These are phyloP conservation scores for silkworm (Bombyx mori) DNA, from an alignment of 1,140 invertebrate genomes.

Conservation along the genomic window DNA sequence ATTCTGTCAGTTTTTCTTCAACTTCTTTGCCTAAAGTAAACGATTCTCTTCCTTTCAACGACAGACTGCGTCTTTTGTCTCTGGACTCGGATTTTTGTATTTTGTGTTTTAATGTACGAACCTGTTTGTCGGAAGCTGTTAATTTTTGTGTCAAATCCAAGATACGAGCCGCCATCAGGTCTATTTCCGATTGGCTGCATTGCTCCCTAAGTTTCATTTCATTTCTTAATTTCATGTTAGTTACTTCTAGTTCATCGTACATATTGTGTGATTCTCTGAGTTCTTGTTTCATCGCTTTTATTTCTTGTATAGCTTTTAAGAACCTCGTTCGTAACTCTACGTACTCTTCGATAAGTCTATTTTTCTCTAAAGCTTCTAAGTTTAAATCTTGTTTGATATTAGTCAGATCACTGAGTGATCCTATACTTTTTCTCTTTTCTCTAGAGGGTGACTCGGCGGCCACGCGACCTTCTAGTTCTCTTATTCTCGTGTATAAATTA, in stretches of 20 bases:
- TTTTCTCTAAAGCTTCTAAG: slow-evolving; percentile 81
- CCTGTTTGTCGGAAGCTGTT: slow-evolving; percentile 85
- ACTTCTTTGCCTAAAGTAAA: slow-evolving; percentile 85
- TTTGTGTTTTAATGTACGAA: slow-evolving; percentile 84
- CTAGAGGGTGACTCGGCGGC: slow-evolving; percentile 64
- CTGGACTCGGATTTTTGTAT: slow-evolving; percentile 82
- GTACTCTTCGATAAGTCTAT: slow-evolving; percentile 85
- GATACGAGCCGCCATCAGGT: slow-evolving; percentile 86
- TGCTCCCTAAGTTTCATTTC: slow-evolving; percentile 79
- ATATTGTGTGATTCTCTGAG: slow-evolving; percentile 84
- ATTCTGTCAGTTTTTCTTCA: slow-evolving; percentile 84
- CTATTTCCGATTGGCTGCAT: slow-evolving; percentile 81
- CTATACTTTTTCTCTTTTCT: slow-evolving; percentile 77
- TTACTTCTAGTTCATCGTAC: slow-evolving; percentile 84
- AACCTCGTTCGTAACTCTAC: slow-evolving; percentile 82
- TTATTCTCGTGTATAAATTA: slow-evolving; percentile 76
- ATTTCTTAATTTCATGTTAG: slow-evolving; percentile 80
- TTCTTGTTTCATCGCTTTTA: slow-evolving; percentile 85
- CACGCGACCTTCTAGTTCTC: slow-evolving; percentile 78
- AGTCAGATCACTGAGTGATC: slow-evolving; percentile 85
- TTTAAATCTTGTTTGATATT: slow-evolving; percentile 84
- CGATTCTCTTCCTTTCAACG: slow-evolving; percentile 85
- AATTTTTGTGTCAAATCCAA: slow-evolving; percentile 88
- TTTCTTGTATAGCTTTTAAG: slow-evolving; percentile 87
- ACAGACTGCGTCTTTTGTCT: slow-evolving; percentile 84